Base-by-base conservation (phyloP, 2,888 invertebrate species). In the Troides aeacus region DNA sequence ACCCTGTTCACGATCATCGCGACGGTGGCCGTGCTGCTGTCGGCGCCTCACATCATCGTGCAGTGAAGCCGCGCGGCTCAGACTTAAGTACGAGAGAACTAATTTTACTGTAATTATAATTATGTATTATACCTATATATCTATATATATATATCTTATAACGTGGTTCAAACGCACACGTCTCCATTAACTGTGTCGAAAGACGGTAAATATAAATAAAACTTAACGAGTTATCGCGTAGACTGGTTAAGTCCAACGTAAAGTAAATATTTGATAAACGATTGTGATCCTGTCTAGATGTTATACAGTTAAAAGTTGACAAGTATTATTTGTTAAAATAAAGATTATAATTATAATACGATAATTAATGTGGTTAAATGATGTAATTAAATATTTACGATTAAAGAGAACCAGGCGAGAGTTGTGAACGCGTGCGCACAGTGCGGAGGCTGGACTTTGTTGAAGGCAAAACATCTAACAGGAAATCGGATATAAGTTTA, bases 1-100 rank as follows among this genome's bases (percentile, higher is more conserved):
- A 97, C 97, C 74, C 93, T 97, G 89, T 98, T 98, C 94, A 98
- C 98, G 84, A 95, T 98, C 89, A 96, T 97, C 86, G 97, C 98
- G 80, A 98, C 98, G 79, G 96, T 97, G 82, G 97, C 97, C 78
- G 98, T 98, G 87, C 94, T 98, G 81, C 94, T 97, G 79, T 97
- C 97, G 78, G 98, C 98, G 83, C 98, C 98, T 77, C 98, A 98
- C 93, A 97, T 98, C 89, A 97, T 98, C 90, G 98, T 98, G 90
- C 97, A 97, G 94, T 97, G 95, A 90, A 78, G 72, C 70, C 70
- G 66, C 69, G 73, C 74, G 23, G 61, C 36, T 60, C 15, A 21
- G 74, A 74, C 73, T 69, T 70, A 62, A 75, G 76, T 79, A 82
- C 82, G 90, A 90, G 91, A 91, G 91, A 90, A 90, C 83, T 91